These are phyloP conservation scores for Terebella lapidaria DNA, from an alignment of 2,888 invertebrate species.

Conservation along the genomic window DNA sequence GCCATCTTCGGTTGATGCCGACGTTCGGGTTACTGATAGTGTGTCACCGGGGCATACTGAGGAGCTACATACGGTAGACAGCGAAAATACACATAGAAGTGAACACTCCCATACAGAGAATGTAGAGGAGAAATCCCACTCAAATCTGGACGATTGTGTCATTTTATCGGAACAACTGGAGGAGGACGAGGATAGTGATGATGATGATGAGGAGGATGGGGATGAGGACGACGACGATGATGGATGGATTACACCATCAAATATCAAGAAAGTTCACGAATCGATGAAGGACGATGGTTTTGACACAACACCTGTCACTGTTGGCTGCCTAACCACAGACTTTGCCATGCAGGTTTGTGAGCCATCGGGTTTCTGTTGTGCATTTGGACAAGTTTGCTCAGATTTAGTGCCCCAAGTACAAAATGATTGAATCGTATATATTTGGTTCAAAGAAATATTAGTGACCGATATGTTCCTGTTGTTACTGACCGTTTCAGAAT, in stretches of 20 bases:
- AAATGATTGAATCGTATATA: too few relatives aligned
- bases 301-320: constrained; percentile 53
- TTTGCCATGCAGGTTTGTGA: constrained; percentile 81
- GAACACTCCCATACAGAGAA: too few relatives aligned
- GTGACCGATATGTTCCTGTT: too few relatives aligned
- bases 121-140: too few relatives aligned
- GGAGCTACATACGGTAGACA: too few relatives aligned
- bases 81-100: too few relatives aligned
- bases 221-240: constrained; percentile 57
- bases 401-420: too few relatives aligned
- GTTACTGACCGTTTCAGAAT: too few relatives aligned
- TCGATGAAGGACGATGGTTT: constrained; percentile 59
- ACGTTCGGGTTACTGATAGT: too few relatives aligned
- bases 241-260: constrained; percentile 83
- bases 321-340: constrained; percentile 94
- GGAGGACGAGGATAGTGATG: constrained; percentile 5
- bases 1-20: too few relatives aligned
- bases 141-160: neutral
- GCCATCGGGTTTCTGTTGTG: neutral
- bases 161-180: neutral
- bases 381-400: neutral
- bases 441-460: too few relatives aligned
- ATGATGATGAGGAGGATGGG: constrained; percentile 56
- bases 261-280: constrained; percentile 67
- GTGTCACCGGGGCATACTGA: too few relatives aligned